Evolutionary conservation across 2,888 invertebrate genomes (phyloP).

Genomic region (Cheilosia grossa): DNA sequence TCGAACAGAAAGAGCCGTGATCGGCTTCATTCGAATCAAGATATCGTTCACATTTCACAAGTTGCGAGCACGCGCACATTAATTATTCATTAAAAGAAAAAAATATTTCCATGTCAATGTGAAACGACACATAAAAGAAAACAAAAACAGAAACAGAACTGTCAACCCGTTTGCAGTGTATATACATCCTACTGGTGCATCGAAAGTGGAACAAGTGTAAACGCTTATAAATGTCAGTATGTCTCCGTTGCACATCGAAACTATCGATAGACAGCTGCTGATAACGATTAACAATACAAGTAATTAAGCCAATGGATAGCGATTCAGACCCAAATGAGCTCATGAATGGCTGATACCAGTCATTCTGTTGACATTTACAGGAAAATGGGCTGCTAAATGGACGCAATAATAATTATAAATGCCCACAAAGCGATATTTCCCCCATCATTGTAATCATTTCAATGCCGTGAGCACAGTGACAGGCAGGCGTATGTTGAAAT

Average conservation of each 20-base stretch:
- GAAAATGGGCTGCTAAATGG: slow-evolving; percentile 38
- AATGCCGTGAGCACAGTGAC: slow-evolving; percentile 28
- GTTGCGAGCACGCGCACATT: slow-evolving; percentile 18
- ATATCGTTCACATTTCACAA: slow-evolving; percentile 33
- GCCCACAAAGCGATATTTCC: slow-evolving; percentile 20
- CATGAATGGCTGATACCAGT: slow-evolving; percentile 39
- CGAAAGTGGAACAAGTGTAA: slow-evolving; percentile 47
- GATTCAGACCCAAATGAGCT: slow-evolving; percentile 36
- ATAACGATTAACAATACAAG: slow-evolving; percentile 52
- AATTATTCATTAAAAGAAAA: slow-evolving; percentile 48
- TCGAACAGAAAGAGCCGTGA: slow-evolving; percentile 32
- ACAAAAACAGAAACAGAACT: slow-evolving; percentile 9
- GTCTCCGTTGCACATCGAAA: slow-evolving; percentile 15
- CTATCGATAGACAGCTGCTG: slow-evolving; percentile 56
- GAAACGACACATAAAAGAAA: slow-evolving; percentile 1
- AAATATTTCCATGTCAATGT: slow-evolving; percentile 27
- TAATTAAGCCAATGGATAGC: slow-evolving; percentile 16
- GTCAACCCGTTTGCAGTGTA: slow-evolving; percentile 38
- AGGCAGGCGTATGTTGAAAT: slow-evolving; percentile 26
- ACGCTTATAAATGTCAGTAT: slow-evolving; percentile 38
- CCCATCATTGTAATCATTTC: slow-evolving; percentile 41
- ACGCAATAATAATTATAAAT: slow-evolving; percentile 46
- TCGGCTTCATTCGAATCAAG: slow-evolving; percentile 20
- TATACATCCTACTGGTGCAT: neutral
- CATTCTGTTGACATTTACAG: slow-evolving; percentile 43